Percentiles rank a stretch among this genome's conserved stretches.
These are phyloP conservation scores for Hozukius guyotensis DNA, from an alignment of 2,797 vertebrate genomes.

Conservation along the genomic window DNA sequence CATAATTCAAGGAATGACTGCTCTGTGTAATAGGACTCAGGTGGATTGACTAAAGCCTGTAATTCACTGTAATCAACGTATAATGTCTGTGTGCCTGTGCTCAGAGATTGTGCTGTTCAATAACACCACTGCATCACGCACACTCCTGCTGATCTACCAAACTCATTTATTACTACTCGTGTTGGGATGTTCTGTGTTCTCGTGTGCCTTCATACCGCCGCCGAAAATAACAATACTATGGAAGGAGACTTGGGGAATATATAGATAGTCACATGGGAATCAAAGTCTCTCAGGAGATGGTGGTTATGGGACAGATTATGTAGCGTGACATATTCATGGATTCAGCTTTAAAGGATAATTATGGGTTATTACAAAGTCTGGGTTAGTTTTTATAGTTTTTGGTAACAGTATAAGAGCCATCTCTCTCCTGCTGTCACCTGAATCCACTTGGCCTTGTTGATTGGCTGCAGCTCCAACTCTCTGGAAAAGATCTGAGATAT, in stretches of 20 bases:
- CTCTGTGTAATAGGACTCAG: constrained; percentile 32
- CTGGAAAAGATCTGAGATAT: not conserved
- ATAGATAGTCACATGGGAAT: not conserved
- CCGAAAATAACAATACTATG: not conserved
- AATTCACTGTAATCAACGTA: constrained; percentile 28
- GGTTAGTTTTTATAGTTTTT: not conserved
- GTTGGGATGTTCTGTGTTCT: not conserved
- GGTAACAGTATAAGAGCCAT: not conserved
- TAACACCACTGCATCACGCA: not conserved
- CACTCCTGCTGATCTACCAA: not conserved
- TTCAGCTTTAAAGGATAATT: not conserved
- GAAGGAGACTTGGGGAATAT: not conserved
- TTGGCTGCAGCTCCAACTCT: not conserved
- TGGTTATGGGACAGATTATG: not conserved
- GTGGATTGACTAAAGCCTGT: constrained; percentile 25
- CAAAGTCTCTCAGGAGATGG: not conserved
- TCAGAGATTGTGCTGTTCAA: constrained; percentile 9
- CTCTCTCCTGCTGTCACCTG: too few relatives aligned
- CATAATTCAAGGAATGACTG: constrained; percentile 34
- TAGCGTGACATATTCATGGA: too few relatives aligned
- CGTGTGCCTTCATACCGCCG: not conserved
- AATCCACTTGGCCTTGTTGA: too few relatives aligned
- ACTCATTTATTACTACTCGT: not conserved
- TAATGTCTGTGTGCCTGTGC: constrained; percentile 3
- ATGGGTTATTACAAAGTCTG: not conserved